Evolutionary conservation across 1,140 invertebrate genomes (phyloP), one percentile per base, ranked within the genome.

Genomic region (Listronotus oregonensis): DNA sequence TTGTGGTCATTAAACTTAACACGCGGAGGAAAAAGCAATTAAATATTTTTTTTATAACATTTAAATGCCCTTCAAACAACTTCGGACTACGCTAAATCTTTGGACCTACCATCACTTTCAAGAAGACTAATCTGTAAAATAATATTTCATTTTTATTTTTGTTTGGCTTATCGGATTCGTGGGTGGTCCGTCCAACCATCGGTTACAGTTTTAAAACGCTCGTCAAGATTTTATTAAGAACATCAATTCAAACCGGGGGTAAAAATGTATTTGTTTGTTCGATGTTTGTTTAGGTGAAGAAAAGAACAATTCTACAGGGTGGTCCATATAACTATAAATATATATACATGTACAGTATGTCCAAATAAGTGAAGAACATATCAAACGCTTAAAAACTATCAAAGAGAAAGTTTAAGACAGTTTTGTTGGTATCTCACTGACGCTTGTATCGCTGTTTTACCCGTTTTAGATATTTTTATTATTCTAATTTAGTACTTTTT

Each of bases 101-200:
- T 37, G 11, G 34, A 37, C 34, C 34, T 46, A 46, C 43, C 55
- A 44, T 57, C 55, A 44, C 52, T 27, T 55, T 55, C 14, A 43
- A 61, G 37, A 52, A 63, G 43, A 47, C 51, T 63, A 63, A 63
- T 63, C 50, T 54, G 51, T 55, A 55, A 63, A 63, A 63, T 63
- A 63, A 63, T 65, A 65, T 64, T 64, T 64, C 61, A 64, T 64
- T 64, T 60, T 64, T 64, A 58, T 65, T 65, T 65, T 57, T 57
- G 52, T 58, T 57, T 65, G 63, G 15, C 55, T 65, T 65, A 65
- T 65, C 63, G 15, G 39, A 11, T 42, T 39, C 55, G 63, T 65
- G 63, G 63, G 63, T 65, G 63, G 63, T 65, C 61, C 31, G 18
- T 27, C 37, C 18, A 63, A 57, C 63, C 21, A 27, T 27, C 21